Evolutionary conservation across 2,797 vertebrate genomes (phyloP), one percentile per base, ranked within the genome.

Genomic region (Hippopotamyrus pictus): DNA sequence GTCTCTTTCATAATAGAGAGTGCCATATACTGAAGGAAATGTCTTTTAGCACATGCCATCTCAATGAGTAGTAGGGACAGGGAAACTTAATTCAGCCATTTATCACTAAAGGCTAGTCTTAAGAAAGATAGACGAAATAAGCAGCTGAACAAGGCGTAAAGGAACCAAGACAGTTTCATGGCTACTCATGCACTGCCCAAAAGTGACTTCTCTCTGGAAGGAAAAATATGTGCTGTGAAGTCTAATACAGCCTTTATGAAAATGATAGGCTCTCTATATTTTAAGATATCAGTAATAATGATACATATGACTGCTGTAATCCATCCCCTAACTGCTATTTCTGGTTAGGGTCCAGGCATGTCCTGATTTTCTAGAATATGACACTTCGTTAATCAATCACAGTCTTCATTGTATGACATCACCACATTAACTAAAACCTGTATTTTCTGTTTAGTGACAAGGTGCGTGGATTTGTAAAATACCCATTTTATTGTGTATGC

Each of bases 31-130:
- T 82, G 76, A 46, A 82, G 41, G 7, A 82, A 82, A 82, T 82
- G 37, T 46, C 76, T 82, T 82, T 82, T 82, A 82, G 41, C 41
- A 46, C 41, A 46, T n/a, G 37, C 17, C 37, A 82, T 46, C 76
- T 46, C 41, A 82, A 46, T 82, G 37, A 82, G 41, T 22, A 82
- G 33, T 82, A 46, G 76, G 41, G 76, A 44, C 41, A 46, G 8
- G 76, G 41, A 82, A 22, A 44, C 76, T 76, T 76, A 82, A 82
- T 82, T 82, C 76, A 82, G 76, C 41, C 41, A 44, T 82, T 82
- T 82, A 11, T 46, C 76, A 44, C 76, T 22, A 46, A 46, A 46
- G 41, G 19, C 19, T 22, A 22, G 41, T 41, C 76, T 46, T 82
- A 82, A 46, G 76, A n/a, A 46, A 3, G 76, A 82, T 7, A 17